Percentiles rank a stretch among this genome's conserved stretches.
These are phyloP conservation scores for Drosophila falleni DNA, from an alignment of 2,888 invertebrate genomes.

Conservation along the genomic window DNA sequence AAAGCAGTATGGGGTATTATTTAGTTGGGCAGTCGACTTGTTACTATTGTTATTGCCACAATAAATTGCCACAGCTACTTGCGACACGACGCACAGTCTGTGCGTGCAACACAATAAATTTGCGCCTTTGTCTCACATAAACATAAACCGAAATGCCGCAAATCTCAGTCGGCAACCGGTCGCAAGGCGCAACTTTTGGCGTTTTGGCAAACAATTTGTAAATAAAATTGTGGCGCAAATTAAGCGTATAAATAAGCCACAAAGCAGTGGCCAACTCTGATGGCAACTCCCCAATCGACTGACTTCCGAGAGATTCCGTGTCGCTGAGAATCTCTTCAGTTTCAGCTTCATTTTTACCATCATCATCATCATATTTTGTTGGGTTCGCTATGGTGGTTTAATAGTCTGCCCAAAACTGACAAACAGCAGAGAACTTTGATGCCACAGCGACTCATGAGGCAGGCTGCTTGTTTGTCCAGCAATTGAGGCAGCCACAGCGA, in stretches of 20 bases:
- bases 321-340: slow-evolving; percentile 4
- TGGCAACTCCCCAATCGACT: slow-evolving; percentile 41
- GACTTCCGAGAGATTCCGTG: slow-evolving; percentile 11
- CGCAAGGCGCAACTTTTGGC: slow-evolving; percentile 62
- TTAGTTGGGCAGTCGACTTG: not conserved
- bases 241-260: slow-evolving; percentile 84
- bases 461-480: slow-evolving; percentile 48
- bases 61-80: slow-evolving; percentile 64
- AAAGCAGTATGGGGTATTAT: not conserved
- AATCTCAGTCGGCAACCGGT: slow-evolving; percentile 63
- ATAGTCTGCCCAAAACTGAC: slow-evolving; percentile 46
- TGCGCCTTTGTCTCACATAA: slow-evolving; percentile 72
- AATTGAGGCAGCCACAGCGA: not conserved
- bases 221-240: slow-evolving; percentile 84
- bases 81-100: slow-evolving; percentile 5
- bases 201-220: slow-evolving; percentile 82
- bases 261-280: slow-evolving; percentile 54
- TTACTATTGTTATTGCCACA: slow-evolving; percentile 25
- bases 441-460: slow-evolving; percentile 37
- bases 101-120: slow-evolving; percentile 70
- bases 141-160: slow-evolving; percentile 76
- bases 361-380: slow-evolving; percentile 13
- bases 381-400: slow-evolving; percentile 41
- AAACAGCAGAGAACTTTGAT: slow-evolving; percentile 55
- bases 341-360: slow-evolving; percentile 2